Evolutionary conservation across 1,140 invertebrate species (phyloP), one percentile per base, ranked within the genome.

Genomic region (Hirudo medicinalis): DNA sequence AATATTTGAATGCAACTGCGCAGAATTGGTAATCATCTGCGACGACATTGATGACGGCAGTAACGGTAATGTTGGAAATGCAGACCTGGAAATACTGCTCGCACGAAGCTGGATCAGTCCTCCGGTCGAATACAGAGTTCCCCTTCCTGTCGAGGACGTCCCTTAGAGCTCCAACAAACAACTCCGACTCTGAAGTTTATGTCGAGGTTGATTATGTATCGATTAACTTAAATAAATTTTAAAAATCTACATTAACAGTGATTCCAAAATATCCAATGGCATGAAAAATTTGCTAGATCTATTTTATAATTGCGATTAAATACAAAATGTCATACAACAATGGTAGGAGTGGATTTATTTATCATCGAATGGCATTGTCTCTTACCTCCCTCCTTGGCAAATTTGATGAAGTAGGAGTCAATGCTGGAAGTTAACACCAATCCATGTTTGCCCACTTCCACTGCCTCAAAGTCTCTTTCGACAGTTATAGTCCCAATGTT

Each of bases 91-190:
- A 98, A 86, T 98, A 98, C 80, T 97, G 94, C 80, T 91, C 90
- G 43, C 94, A 94, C n/a, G 94, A 97, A 0, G 93, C 92, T 78
- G 97, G 92, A 80, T 97, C 95, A 29, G 95, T 97, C 80, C 95
- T 86, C 74, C 94, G 89, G n/a, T 91, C 90, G 82, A 98, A 98
- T 71, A 94, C 89, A 27, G 81, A 82, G 53, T 76, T 76, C 49
- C 17, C 40, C 11, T 70, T 40, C 53, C n/a, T 43, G 19, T 22
- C 5, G n/a, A 49, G 43, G 1, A 49, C 25, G 22, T 40, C 53
- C 11, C 22, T 20, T 6, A 70, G 69, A 36, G 29, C 40, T 25
- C 20, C n/a, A 5, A 53, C 49, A 54, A 70, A 70, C 15, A 49
- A 25, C n/a, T 22, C 22, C 2, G 27, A 20, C 25, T 70, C 69